Evolutionary conservation across 2,888 invertebrate genomes (phyloP).

Genomic region (Eudemis profundana): DNA sequence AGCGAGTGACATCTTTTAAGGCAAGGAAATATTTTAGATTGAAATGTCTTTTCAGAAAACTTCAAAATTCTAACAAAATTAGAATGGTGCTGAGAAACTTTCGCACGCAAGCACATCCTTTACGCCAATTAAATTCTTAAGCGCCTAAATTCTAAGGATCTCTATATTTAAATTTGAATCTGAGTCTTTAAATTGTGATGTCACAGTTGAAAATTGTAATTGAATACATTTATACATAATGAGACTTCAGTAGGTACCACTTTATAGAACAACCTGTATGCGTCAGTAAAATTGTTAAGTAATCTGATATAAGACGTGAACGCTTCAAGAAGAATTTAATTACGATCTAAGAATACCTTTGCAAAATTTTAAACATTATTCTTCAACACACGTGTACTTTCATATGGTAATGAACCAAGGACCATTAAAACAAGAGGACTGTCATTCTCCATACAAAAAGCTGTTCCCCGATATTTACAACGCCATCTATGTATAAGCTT

Average conservation of each 20-base stretch:
- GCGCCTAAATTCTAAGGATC: background rate
- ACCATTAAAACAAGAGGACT: too few species aligned
- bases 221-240: background rate
- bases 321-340: background rate
- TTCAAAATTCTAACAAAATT: too few species aligned
- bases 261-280: conserved; percentile 18
- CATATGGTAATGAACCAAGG: too few species aligned
- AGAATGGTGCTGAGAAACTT: background rate
- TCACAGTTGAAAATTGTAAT: background rate
- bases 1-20: too few species aligned
- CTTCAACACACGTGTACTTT: too few species aligned
- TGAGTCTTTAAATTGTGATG: background rate
- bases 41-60: too few species aligned
- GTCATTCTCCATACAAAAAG: too few species aligned
- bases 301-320: conserved; percentile 25
- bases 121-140: conserved; percentile 4
- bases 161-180: background rate
- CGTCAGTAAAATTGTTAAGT: conserved; percentile 21
- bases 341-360: too few species aligned
- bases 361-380: background rate
- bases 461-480: too few species aligned
- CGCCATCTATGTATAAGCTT: too few species aligned
- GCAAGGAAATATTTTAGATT: too few species aligned
- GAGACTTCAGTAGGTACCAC: background rate
- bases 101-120: background rate